Conservation (phyloP, 1,140 invertebrate genomes). For the Drosophila varians region DNA sequence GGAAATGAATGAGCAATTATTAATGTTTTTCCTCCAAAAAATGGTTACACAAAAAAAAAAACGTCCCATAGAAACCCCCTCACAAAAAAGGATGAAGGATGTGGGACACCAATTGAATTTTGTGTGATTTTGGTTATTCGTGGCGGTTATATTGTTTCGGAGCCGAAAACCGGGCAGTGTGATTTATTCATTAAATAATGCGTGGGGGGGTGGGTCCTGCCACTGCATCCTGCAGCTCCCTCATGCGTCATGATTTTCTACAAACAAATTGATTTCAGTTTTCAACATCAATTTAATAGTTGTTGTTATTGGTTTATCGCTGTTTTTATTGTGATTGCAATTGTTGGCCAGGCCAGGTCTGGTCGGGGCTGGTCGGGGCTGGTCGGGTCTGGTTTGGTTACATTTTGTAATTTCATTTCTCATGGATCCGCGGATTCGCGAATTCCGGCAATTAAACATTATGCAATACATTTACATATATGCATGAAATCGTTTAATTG, state of each 20-base stretch:
- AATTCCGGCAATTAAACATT: constrained; percentile 50
- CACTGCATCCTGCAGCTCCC: neutral
- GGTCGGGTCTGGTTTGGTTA: constrained; percentile 26
- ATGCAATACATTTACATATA: constrained; percentile 48
- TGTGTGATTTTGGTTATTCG: constrained; percentile 50
- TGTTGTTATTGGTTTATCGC: constrained; percentile 43
- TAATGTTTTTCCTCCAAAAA: too few relatives aligned
- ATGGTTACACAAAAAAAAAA: neutral
- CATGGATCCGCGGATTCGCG: constrained; percentile 38
- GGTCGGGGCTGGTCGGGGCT: constrained; percentile 12
- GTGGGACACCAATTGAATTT: constrained; percentile 45
- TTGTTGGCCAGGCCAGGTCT: too few relatives aligned
- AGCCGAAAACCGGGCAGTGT: constrained; percentile 13
- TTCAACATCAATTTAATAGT: constrained; percentile 62
- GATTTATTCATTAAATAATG: constrained; percentile 60
- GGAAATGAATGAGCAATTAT: neutral
- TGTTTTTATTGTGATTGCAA: constrained; percentile 55
- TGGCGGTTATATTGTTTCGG: constrained; percentile 39
- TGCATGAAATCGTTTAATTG: constrained; percentile 56
- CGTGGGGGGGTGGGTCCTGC: neutral
- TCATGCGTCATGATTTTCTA: constrained; percentile 53
- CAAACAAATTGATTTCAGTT: constrained; percentile 63
- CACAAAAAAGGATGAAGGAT: constrained; percentile 12
- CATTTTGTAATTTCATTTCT: constrained; percentile 59
- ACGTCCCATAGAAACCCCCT: constrained; percentile 18